Evolutionary conservation across 2,888 invertebrate species (phyloP).

Genomic region (Thera britannica): DNA sequence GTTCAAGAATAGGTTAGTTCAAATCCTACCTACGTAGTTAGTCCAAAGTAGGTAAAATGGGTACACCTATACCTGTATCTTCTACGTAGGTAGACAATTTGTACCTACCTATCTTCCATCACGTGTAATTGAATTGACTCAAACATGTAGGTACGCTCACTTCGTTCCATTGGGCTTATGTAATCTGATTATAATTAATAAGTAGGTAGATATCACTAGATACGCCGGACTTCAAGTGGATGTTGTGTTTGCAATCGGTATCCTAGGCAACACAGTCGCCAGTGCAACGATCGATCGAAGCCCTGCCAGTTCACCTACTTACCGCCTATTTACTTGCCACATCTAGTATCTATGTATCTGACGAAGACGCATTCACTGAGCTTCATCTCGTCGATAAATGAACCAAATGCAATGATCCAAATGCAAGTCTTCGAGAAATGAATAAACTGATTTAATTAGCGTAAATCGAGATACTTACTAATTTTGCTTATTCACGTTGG

Average conservation of each 20-base stretch:
- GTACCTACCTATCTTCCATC: neutral
- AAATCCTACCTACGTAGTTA: too few relatives aligned
- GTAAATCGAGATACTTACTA: neutral
- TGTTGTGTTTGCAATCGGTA: slow-evolving; percentile 51
- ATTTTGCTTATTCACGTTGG: too few relatives aligned
- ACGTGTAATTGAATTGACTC: too few relatives aligned
- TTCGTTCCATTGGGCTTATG: too few relatives aligned
- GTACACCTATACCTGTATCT: too few relatives aligned
- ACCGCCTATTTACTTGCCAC: neutral
- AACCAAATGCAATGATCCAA: neutral
- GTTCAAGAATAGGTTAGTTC: too few relatives aligned
- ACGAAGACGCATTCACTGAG: neutral
- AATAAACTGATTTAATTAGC: neutral
- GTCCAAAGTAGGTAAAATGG: too few relatives aligned
- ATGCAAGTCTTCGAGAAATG: neutral
- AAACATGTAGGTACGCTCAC: too few relatives aligned
- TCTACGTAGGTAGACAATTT: too few relatives aligned
- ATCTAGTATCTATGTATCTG: neutral
- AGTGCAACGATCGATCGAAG: slow-evolving; percentile 34
- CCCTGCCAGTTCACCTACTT: slow-evolving; percentile 9
- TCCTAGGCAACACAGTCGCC: slow-evolving; percentile 47
- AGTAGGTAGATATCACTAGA: neutral
- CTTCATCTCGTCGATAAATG: neutral
- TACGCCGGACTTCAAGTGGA: slow-evolving; percentile 12
- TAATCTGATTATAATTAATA: neutral